Conservation (phyloP, 2,113 vertebrate genomes). For the Pangasianodon gigas region DNA sequence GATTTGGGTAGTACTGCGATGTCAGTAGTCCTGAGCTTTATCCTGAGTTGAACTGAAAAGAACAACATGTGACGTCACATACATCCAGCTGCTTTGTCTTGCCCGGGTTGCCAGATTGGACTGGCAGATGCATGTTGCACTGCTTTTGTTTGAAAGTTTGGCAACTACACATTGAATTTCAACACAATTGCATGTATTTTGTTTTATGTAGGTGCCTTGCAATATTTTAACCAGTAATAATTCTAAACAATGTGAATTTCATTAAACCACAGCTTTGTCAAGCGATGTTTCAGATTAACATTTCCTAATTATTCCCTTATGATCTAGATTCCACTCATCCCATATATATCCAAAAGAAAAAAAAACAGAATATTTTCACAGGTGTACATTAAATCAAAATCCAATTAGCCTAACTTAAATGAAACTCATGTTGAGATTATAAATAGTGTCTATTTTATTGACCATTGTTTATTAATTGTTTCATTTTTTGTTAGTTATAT, state of each 20-base stretch:
- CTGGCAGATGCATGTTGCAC: background rate
- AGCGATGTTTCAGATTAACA: background rate
- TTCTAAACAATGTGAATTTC: too few relatives aligned
- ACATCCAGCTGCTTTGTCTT: background rate
- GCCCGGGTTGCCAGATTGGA: background rate
- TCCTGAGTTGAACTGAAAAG: background rate
- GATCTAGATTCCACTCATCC: too few relatives aligned
- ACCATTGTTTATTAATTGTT: too few relatives aligned
- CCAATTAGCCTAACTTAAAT: too few relatives aligned
- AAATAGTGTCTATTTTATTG: too few relatives aligned
- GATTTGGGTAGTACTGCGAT: background rate
- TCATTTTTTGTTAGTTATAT: too few relatives aligned
- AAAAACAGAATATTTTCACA: too few relatives aligned
- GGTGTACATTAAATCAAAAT: too few relatives aligned
- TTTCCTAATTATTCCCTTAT: background rate
- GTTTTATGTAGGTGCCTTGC: background rate
- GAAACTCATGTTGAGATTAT: too few relatives aligned
- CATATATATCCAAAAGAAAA: too few relatives aligned
- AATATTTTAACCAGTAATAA: too few relatives aligned
- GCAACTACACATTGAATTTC: background rate
- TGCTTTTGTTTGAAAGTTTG: background rate
- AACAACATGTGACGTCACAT: background rate
- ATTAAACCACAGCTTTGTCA: too few relatives aligned
- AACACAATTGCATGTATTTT: background rate
- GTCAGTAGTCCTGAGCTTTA: background rate